Base-by-base conservation (phyloP, 2,888 invertebrate species). In the Ferrisia virgata region DNA sequence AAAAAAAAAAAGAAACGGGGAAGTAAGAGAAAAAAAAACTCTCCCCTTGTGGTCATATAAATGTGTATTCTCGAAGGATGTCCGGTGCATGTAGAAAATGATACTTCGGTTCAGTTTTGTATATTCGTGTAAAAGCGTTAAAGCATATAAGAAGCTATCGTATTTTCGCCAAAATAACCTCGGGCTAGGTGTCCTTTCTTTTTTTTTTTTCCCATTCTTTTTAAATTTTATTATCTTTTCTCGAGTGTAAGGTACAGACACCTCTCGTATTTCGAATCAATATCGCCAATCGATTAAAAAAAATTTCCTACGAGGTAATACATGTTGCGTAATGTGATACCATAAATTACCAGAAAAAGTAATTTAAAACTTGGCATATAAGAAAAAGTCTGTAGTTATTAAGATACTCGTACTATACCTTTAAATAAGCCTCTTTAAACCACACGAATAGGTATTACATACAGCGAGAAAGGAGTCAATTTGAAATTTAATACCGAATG, bases 281-380 rank as follows among this genome's bases (percentile, higher is more conserved):
- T 64, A 64, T 64, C n/a, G n/a, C n/a, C n/a, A 64, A 64, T 64
- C 58, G 28, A 64, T 64, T 11, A 64, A 28, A 64, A 64, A 53
- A 64, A 64, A 18, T 47, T 64, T 64, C 13, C 53, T 2, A 18
- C 25, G 58, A 25, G 11, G 58, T 25, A 28, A 64, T 25, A 64
- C 58, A n/a, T 64, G 58, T 64, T 64, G 58, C 58, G 58, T 64
- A 64, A 64, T 64, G 58, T 28, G 58, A 64, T 64, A 64, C 58
- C 58, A 28, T 64, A 28, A 64, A 64, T 64, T 64, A 64, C 58
- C 58, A 64, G 58, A 64, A 64, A 64, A 64, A 64, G 58, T 64
- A 64, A 64, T 64, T 64, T 64, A 64, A 64, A 64, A 64, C 58
- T 64, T 64, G 58, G 58, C 58, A 64, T 64, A 64, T 64, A 64